Evolutionary conservation across 2,113 vertebrate genomes (phyloP), one percentile per base, ranked within the genome.

Genomic region (Mormoops blainvillei): DNA sequence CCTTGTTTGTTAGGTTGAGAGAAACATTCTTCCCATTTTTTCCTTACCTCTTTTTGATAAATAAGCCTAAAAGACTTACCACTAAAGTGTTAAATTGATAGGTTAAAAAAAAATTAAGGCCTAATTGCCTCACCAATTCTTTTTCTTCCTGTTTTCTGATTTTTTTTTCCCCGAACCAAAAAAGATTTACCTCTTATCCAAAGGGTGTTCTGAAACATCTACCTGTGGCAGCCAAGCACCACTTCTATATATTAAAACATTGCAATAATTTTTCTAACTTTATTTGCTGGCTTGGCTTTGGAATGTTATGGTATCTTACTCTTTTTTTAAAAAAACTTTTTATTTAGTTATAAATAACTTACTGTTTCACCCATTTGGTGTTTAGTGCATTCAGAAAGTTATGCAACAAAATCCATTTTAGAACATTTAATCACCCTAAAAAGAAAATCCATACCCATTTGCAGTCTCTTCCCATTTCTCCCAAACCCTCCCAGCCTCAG

Each of bases 361-460:
- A 50, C 15, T n/a, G 94, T 13, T 81, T 94, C 38, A 68, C 33
- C 48, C 45, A 83, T 68, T 94, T 67, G 20, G 16, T 56, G 94
- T 95, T 83, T 92, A 78, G 54, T 86, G 77, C 38, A 89, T 67
- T 94, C 48, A 86, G 73, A 87, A 71, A 94, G 22, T 86, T 89
- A 86, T 68, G 74, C 54, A 80, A 76, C 52, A 54, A 71, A 74
- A 80, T 56, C 84, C 36, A 73, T 94, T 94, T 96, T 88, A 91
- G 65, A 94, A 88, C 78, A 82, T 88, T 91, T 89, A 54, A 43
- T 96, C 43, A 86, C 84, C 52, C 52, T 94, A 77, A 41, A 91
- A 89, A 74, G 94, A 93, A 91, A 78, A 41, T 86, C 50, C 41
- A 36, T 80, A 33, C 5, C 41, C 41, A 93, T 93, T 93, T 78